These are phyloP conservation scores for Tachina lurida DNA, from an alignment of 2,888 invertebrate genomes.

Conservation along the genomic window DNA sequence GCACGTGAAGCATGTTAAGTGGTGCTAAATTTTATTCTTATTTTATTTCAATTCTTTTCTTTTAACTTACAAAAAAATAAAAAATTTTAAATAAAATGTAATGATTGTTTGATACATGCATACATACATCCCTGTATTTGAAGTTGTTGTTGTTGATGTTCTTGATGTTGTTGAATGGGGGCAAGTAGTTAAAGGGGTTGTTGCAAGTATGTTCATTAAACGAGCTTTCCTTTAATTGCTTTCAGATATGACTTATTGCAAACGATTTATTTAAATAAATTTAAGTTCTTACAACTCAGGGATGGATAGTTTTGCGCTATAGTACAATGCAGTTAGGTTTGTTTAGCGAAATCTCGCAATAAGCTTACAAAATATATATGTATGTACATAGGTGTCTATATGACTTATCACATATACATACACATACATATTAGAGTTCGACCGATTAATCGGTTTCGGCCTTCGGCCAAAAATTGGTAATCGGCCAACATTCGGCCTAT, in stretches of 20 bases:
- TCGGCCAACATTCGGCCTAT: too few relatives aligned
- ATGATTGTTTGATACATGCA: not conserved
- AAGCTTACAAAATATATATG: too few relatives aligned
- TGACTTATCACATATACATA: too few relatives aligned
- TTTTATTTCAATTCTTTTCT: slow-evolving; percentile 24
- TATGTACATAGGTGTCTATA: too few relatives aligned
- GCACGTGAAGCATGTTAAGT: slow-evolving; percentile 69
- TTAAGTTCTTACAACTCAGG: not conserved
- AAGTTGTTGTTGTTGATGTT: not conserved
- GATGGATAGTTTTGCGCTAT: not conserved
- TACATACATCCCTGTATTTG: not conserved
- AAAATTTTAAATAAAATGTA: not conserved
- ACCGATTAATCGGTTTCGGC: too few relatives aligned
- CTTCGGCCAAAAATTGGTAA: too few relatives aligned
- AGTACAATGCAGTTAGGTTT: too few relatives aligned
- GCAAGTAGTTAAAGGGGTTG: slow-evolving; percentile 6
- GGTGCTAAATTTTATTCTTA: slow-evolving; percentile 51
- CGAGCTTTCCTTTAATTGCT: slow-evolving; percentile 38
- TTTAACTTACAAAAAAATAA: not conserved
- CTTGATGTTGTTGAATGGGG: not conserved
- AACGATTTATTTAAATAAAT: slow-evolving; percentile 2
- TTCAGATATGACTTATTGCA: slow-evolving; percentile 20
- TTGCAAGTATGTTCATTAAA: not conserved
- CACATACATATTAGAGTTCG: too few relatives aligned
- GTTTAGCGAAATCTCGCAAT: too few relatives aligned